Base-by-base conservation (phyloP, 2,888 invertebrate species). In the Drosophila leonis region DNA sequence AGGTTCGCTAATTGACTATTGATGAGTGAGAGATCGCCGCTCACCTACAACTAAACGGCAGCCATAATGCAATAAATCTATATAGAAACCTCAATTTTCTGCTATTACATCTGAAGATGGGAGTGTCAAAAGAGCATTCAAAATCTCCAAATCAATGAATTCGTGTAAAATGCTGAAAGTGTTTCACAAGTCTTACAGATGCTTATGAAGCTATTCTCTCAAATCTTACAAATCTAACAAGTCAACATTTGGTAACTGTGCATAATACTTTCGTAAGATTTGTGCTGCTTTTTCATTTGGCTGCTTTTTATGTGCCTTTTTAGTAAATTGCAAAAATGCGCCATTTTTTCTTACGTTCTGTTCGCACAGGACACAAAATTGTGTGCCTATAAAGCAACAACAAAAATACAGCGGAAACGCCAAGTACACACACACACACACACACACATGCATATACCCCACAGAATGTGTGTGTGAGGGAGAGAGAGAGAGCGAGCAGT, bases 221-320 rank as follows among this genome's bases (percentile, higher is more conserved):
- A 6, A 29, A 10, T 15, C 24, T 24, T 24, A 24, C 24, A 24
- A 2, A 7, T 6, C 6, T 1, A 1, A n/a, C n/a, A n/a, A n/a
- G n/a, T n/a, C n/a, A n/a, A 4, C 13, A 2, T 31, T 78, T 64
- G 24, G n/a, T 44, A 35, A 15, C 57, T 54, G 75, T 77, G 66
- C 29, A 65, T 20, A 44, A 54, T 15, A 55, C 18, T 39, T 13
- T 44, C 35, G 46, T 48, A 71, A 67, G 65, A 62, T 67, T 74
- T 77, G 57, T 67, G 62, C 71, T 59, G 64, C 59, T n/a, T n/a
- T n/a, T n/a, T 56, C 59, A 71, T 68, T 68, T 54, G 61, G 60
- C 72, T 68, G 75, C 84, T 87, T 89, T 89, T 89, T 80, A 89
- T 89, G 67, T 73, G 78, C 76, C 84, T 89, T 86, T 86, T 86